Evolutionary conservation across 2,113 vertebrate genomes (phyloP).

Genomic region (Megaptera novaeangliae): DNA sequence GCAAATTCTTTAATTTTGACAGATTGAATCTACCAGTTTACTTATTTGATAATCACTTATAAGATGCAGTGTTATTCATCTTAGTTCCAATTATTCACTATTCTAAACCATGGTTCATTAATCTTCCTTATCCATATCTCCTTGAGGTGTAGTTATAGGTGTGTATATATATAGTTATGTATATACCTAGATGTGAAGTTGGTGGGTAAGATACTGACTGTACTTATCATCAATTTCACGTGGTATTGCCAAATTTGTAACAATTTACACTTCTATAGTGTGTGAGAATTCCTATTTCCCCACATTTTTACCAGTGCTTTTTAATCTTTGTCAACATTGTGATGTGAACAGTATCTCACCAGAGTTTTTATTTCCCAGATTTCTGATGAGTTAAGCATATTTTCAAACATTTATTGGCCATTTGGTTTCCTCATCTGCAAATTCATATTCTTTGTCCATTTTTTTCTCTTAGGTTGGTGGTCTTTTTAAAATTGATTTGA

Average conservation of each 20-base stretch:
- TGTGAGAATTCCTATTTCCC: not conserved
- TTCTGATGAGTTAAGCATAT: conserved; percentile 20
- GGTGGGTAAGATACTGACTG: not conserved
- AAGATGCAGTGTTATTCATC: not conserved
- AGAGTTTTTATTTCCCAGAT: not conserved
- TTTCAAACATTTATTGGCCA: not conserved
- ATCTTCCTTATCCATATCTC: not conserved
- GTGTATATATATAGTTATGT: not conserved
- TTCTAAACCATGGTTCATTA: not conserved
- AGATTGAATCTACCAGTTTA: not conserved
- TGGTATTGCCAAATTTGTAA: not conserved
- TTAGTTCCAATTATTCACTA: not conserved
- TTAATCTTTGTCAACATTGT: not conserved
- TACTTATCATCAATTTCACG: not conserved
- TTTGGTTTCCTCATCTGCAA: not conserved
- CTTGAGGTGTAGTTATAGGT: not conserved
- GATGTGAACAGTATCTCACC: not conserved
- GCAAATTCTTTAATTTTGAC: not conserved
- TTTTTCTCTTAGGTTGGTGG: not conserved
- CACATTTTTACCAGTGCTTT: not conserved
- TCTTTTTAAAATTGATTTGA: conserved; percentile 14
- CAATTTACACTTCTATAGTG: not conserved
- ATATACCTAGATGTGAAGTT: not conserved
- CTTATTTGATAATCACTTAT: not conserved
- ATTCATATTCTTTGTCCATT: not conserved